Base-by-base conservation (phyloP, 1,140 invertebrate species). In the Danaus plexippus region DNA sequence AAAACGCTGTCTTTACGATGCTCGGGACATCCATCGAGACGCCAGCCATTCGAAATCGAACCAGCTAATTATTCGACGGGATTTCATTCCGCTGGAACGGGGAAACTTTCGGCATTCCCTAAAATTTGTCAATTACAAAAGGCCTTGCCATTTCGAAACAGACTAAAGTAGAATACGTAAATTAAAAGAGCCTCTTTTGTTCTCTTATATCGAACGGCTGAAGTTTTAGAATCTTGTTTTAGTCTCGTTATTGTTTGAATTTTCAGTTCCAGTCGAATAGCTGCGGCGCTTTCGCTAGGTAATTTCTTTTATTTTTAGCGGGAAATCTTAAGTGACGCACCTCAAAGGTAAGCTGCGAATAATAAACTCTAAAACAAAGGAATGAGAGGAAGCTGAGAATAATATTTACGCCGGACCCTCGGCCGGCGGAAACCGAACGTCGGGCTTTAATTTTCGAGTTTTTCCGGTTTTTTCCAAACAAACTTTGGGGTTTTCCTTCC, bases 341-440 rank as follows among this genome's bases (percentile, higher is more conserved):
- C 54, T 58, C 48, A 50, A 46, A 57, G 55, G 57, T 63, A 47
- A 60, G 63, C 56, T 55, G 60, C 52, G 71, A 64, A 76, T 74
- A 80, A 80, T 79, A 78, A 73, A 81, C 69, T 66, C 71, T 78
- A 71, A 76, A 83, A 83, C 77, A 83, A 83, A 80, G 66, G 69
- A 71, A 78, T 76, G 69, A 71, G 75, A 75, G 69, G 71, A 73
- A 75, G 63, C 63, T 64, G 71, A 73, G 73, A 77, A 80, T 83
- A 77, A 80, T 80, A 80, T 80, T 80, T 78, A 77, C 70, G 64
- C 65, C 62, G 64, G 64, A 59, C 61, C 66, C 66, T 63, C 66
- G 70, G 58, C 66, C 69, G 66, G 58, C 69, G 79, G 79, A 77
- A 76, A 73, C 68, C 68, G 67, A 74, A 71, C 67, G 69, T 74